Evolutionary conservation across 2,113 vertebrate species (phyloP).

Genomic region (Quiscalus mexicanus): DNA sequence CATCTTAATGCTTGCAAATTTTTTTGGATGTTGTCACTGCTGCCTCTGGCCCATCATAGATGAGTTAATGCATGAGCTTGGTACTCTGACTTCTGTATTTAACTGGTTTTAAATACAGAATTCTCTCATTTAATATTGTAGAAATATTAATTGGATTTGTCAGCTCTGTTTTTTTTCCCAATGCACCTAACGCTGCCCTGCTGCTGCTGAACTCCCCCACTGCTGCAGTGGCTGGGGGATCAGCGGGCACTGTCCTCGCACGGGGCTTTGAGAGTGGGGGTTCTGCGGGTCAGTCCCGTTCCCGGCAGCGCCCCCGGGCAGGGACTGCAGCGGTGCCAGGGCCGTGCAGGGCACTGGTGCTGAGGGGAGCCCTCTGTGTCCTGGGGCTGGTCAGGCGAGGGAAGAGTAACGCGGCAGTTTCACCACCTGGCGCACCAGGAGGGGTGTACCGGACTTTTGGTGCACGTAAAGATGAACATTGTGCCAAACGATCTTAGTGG

Average conservation of each 20-base stretch:
- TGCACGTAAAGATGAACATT: accelerated
- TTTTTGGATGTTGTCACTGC: neutral
- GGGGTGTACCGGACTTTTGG: no score
- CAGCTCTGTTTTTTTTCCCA: neutral
- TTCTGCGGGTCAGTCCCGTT: no score
- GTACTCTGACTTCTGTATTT: neutral
- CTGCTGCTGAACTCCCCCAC: neutral
- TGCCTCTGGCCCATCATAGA: neutral
- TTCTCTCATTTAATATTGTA: neutral
- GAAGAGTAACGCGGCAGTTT: neutral
- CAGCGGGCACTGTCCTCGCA: no score
- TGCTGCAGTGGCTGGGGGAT: accelerated
- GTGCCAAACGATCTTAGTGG: accelerated
- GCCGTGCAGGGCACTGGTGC: neutral
- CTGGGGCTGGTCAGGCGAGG: accelerated
- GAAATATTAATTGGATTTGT: neutral
- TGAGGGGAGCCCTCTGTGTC: accelerated
- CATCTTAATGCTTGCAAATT: neutral
- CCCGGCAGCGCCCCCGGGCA: no score
- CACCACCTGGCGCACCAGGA: accelerated
- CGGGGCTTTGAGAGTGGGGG: neutral
- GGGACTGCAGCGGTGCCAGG: neutral
- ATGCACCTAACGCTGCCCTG: accelerated
- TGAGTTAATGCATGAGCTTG: neutral
- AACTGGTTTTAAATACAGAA: neutral